A percentile compares a stretch with the other conserved stretches of the same genome.
These are phyloP conservation scores for Meiosimyza decipiens DNA, from an alignment of 2,888 invertebrate genomes.

Conservation along the genomic window DNA sequence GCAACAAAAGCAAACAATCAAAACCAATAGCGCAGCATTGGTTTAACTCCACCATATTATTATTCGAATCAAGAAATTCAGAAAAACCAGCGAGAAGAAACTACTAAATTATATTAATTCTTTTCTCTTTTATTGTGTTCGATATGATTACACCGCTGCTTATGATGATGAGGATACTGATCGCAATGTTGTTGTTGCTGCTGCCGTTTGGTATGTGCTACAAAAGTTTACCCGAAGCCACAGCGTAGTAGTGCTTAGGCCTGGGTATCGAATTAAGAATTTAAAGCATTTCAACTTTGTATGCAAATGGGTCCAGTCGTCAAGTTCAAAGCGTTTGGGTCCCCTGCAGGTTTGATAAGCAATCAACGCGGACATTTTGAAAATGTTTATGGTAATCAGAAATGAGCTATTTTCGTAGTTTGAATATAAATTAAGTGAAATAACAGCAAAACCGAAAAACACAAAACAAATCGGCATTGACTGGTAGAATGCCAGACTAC, in stretches of 20 bases:
- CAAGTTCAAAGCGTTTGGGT: background rate
- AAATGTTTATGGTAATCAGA: constrained; percentile 16
- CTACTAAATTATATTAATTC: constrained; percentile 22
- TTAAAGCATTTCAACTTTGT: constrained; percentile 38
- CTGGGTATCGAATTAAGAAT: background rate
- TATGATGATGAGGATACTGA: constrained; percentile 3
- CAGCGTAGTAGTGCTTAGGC: background rate
- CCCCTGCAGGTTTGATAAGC: constrained; percentile 1
- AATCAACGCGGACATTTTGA: background rate
- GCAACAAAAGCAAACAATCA: constrained; percentile 6
- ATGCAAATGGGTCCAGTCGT: constrained; percentile 17
- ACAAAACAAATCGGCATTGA: too few species aligned
- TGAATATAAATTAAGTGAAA: constrained; percentile 17
- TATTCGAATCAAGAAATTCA: constrained; percentile 13
- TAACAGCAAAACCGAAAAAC: background rate
- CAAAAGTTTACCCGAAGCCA: background rate
- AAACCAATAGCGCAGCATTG: background rate
- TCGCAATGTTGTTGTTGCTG: background rate
- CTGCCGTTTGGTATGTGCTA: constrained; percentile 5
- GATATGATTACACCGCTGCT: constrained; percentile 6
- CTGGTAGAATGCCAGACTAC: too few species aligned
- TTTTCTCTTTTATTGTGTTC: constrained; percentile 7
- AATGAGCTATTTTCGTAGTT: constrained; percentile 2
- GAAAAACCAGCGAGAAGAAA: constrained; percentile 1
- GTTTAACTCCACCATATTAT: constrained; percentile 3